A percentile compares a stretch with the other conserved stretches of the same genome.
phyloP scores from a whole-genome alignment of 1,140 invertebrate species.

The Leptinotarsa lineolata region DNA sequence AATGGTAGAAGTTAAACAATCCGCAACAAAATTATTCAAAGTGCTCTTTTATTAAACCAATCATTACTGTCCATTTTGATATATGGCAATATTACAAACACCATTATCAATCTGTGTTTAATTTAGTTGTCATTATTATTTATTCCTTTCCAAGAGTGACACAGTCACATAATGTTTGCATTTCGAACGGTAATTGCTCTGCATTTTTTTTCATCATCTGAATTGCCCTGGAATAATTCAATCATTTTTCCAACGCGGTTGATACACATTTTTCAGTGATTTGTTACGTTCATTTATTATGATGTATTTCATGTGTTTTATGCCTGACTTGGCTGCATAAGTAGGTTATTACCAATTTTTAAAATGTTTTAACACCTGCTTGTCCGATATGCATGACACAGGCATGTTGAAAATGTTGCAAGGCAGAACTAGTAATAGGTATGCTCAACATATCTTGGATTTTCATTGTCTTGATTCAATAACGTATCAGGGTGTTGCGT shows the following conservation, averaged over 20 bases:
- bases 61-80: conserved; percentile 6
- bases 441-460: too few relatives aligned
- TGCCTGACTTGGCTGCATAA: background rate
- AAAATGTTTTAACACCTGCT: background rate
- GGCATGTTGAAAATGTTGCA: too few relatives aligned
- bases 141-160: conserved; percentile 9
- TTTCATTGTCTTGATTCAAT: too few relatives aligned
- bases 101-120: background rate
- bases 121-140: conserved; percentile 16
- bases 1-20: background rate
- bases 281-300: background rate
- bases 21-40: background rate
- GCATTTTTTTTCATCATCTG: background rate
- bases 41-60: background rate
- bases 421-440: too few relatives aligned
- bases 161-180: conserved; percentile 6
- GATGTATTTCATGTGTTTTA: background rate
- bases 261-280: background rate
- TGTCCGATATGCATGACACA: too few relatives aligned
- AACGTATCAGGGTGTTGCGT: too few relatives aligned
- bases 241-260: background rate
- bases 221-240: background rate
- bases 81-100: background rate
- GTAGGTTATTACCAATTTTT: background rate
- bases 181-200: background rate